Percentiles rank a stretch among this genome's conserved stretches.
Conservation (phyloP, 2,113 vertebrate genomes). For the Perca flavescens region DNA sequence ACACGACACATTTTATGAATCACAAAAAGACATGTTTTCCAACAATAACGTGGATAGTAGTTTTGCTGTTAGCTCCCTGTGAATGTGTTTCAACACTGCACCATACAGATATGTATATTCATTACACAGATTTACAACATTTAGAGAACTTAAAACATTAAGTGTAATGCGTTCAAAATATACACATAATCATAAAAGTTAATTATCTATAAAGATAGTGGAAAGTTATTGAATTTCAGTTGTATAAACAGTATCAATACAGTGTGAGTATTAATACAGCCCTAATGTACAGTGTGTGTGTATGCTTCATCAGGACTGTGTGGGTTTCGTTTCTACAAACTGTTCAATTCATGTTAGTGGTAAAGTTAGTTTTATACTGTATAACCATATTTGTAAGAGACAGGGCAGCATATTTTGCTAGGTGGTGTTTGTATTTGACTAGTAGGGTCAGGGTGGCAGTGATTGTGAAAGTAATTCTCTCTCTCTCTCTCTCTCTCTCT, state of each 20-base stretch:
- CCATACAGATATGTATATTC: background rate
- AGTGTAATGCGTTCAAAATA: background rate
- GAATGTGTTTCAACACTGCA: background rate
- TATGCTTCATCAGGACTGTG: background rate
- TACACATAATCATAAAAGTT: background rate
- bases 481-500: background rate
- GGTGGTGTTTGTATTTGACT: background rate
- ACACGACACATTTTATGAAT: background rate
- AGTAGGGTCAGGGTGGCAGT: background rate
- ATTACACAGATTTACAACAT: background rate
- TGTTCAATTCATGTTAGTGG: background rate
- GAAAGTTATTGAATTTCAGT: background rate
- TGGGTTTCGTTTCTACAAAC: background rate
- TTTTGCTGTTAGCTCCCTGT: too few species aligned
- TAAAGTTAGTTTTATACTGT: background rate
- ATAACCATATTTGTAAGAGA: background rate
- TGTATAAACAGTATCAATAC: background rate
- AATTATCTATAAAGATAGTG: background rate
- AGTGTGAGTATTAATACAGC: background rate
- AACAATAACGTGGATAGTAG: too few species aligned
- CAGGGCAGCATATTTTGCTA: background rate
- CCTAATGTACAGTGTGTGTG: background rate
- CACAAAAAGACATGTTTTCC: too few species aligned
- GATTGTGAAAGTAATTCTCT: background rate
- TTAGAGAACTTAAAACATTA: too few species aligned